These are phyloP conservation scores for Zaprionus lineosus DNA, from an alignment of 2,888 invertebrate genomes.

Conservation along the genomic window DNA sequence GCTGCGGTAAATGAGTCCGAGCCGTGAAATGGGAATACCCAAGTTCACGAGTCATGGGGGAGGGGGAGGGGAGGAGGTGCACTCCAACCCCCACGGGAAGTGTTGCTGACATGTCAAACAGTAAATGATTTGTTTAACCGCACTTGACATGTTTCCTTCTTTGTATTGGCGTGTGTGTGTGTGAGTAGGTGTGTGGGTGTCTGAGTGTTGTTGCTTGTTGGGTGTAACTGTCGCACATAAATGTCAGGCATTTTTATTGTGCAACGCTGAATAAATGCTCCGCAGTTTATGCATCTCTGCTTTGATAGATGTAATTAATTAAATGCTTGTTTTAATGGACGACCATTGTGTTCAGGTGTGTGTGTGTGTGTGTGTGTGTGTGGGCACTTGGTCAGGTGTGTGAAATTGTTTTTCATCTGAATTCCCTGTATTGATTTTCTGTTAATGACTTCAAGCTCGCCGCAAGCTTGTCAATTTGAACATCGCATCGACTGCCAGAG, in stretches of 20 bases:
- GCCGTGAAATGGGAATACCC: neutral
- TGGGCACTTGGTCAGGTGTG: neutral
- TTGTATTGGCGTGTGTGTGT: neutral
- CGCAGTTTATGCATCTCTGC: slow-evolving; percentile 32
- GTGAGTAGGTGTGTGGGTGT: neutral
- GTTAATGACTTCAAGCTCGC: slow-evolving; percentile 22
- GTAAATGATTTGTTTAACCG: slow-evolving; percentile 62
- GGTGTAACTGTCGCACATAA: slow-evolving; percentile 46
- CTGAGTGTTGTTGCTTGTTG: slow-evolving; percentile 6
- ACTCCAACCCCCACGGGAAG: slow-evolving; percentile 4
- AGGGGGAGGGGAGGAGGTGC: neutral
- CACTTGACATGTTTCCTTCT: slow-evolving; percentile 41
- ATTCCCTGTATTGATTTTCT: slow-evolving; percentile 58
- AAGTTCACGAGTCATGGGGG: neutral
- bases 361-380: neutral
- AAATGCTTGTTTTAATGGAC: slow-evolving; percentile 55
- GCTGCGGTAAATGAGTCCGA: slow-evolving; percentile 8
- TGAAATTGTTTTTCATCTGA: slow-evolving; percentile 26
- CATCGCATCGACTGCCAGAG: slow-evolving; percentile 12
- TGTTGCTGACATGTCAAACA: slow-evolving; percentile 40
- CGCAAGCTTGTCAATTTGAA: slow-evolving; percentile 27
- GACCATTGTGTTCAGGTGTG: slow-evolving; percentile 2
- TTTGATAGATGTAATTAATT: slow-evolving; percentile 67
- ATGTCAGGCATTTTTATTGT: slow-evolving; percentile 16
- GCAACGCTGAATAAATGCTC: no score